Evolutionary conservation across 30 jellyfish, hydroid and myxozoan species (phyloP).

Genomic region (Aurelia sp.): DNA sequence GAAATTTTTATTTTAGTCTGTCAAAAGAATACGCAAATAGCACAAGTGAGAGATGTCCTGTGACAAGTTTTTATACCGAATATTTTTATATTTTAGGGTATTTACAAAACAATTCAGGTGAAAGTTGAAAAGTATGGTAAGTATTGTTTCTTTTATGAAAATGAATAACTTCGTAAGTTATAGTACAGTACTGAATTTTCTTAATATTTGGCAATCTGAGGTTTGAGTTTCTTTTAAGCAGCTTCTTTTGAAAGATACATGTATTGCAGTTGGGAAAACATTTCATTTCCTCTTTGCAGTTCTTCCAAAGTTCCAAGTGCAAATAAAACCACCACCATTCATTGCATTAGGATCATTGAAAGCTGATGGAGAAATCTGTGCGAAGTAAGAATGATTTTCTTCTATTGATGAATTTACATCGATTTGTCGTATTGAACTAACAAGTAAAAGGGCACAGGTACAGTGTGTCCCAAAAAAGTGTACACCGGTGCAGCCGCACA

Average conservation of each 20-base stretch:
- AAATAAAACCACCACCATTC: slow-evolving; percentile 84
- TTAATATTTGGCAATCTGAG: too few species aligned
- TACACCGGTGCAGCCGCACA: too few species aligned
- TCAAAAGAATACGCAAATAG: not conserved
- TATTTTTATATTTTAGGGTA: slow-evolving; percentile 31
- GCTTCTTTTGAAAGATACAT: too few species aligned
- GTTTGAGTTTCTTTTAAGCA: too few species aligned
- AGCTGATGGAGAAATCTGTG: slow-evolving; percentile 77
- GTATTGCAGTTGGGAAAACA: too few species aligned
- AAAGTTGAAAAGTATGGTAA: slow-evolving; percentile 69
- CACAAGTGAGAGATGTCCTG: not conserved
- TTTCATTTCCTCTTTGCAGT: slow-evolving; percentile 32
- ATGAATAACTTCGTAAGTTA: too few species aligned
- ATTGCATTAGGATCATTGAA: slow-evolving; percentile 48
- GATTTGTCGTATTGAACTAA: too few species aligned
- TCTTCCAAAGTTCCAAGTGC: slow-evolving; percentile 91
- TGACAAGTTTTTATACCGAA: not conserved
- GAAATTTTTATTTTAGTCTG: too few species aligned
- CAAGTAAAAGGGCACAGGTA: too few species aligned
- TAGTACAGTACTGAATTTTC: too few species aligned
- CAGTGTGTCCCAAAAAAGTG: too few species aligned
- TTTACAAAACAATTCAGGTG: slow-evolving; percentile 26
- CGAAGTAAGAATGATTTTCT: slow-evolving; percentile 63
- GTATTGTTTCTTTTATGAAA: not conserved
- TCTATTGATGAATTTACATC: too few species aligned